phyloP scores from a whole-genome alignment of 1,140 invertebrate genomes.

The Globodera ellingtonae region DNA sequence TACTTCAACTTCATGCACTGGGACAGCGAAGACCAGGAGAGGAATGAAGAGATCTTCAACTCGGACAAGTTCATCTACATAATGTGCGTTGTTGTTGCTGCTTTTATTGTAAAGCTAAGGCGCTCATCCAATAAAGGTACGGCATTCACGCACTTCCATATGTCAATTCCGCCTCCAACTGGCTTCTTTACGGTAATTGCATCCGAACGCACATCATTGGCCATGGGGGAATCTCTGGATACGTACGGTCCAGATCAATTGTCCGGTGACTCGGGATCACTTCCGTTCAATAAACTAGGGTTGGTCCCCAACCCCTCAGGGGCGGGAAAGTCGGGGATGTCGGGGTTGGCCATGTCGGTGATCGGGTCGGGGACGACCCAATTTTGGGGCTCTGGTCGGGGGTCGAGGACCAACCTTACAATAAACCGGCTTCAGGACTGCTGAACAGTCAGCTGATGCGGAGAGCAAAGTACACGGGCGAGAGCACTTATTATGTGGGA shows the following conservation, averaged over 20 bases:
- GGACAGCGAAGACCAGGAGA: slow-evolving; percentile 30
- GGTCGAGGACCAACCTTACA: no score
- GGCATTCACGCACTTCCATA: slow-evolving; percentile 63
- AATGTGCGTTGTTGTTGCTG: slow-evolving; percentile 3
- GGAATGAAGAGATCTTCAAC: slow-evolving; percentile 31
- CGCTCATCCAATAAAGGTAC: slow-evolving; percentile 60
- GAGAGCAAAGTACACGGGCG: slow-evolving; percentile 33
- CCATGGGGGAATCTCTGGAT: no score
- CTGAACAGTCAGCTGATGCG: slow-evolving; percentile 50
- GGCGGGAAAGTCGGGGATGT: no score
- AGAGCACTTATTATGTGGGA: slow-evolving; percentile 20
- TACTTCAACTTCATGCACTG: slow-evolving; percentile 43
- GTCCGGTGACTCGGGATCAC: no score
- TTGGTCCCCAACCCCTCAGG: no score
- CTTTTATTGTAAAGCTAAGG: background rate
- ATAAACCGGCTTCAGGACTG: slow-evolving; percentile 31
- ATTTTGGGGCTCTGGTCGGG: no score
- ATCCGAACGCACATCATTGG: no score
- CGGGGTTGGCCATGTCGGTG: no score
- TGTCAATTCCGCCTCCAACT: slow-evolving; percentile 61
- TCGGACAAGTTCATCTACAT: slow-evolving; percentile 51
- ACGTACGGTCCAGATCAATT: no score
- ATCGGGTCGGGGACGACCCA: no score
- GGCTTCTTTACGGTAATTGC: slow-evolving; percentile 57
- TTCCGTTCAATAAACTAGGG: background rate